A percentile compares a stretch with the other conserved stretches of the same genome.
Conservation (phyloP, 1,140 invertebrate genomes). For the Scaptomyza graminum region DNA sequence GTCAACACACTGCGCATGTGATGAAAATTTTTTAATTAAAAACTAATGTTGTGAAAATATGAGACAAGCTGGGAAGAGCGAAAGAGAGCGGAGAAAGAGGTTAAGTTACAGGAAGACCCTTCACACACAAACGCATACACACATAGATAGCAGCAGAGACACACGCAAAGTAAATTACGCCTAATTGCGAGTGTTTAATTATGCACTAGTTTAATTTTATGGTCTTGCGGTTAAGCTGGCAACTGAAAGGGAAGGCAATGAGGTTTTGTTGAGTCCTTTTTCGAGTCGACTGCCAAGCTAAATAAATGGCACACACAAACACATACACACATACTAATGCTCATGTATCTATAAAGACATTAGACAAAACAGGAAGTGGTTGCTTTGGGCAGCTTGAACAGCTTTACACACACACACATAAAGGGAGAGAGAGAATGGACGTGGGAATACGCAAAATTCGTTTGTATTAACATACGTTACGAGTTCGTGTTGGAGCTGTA, state of each 20-base stretch:
- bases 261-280: slow-evolving; percentile 36
- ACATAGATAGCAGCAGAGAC: background rate
- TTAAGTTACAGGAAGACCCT: background rate
- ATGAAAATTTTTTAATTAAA: slow-evolving; percentile 82
- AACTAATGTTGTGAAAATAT: slow-evolving; percentile 83
- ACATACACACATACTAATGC: too few species aligned
- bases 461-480: slow-evolving; percentile 61
- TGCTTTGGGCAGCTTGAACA: slow-evolving; percentile 35
- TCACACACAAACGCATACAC: slow-evolving; percentile 37
- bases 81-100: background rate
- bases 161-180: slow-evolving; percentile 80
- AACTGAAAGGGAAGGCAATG: background rate
- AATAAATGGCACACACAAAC: slow-evolving; percentile 28
- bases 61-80: slow-evolving; percentile 32
- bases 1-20: slow-evolving; percentile 45
- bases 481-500: slow-evolving; percentile 22
- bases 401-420: slow-evolving; percentile 6
- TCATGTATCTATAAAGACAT: slow-evolving; percentile 48
- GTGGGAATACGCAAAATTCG: slow-evolving; percentile 48
- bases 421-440: background rate
- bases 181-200: slow-evolving; percentile 84
- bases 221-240: slow-evolving; percentile 66
- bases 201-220: slow-evolving; percentile 83
- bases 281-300: slow-evolving; percentile 17
- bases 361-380: slow-evolving; percentile 45